Evolutionary conservation across 2,797 vertebrate genomes (phyloP).

Genomic region (Etheostoma nigrum): DNA sequence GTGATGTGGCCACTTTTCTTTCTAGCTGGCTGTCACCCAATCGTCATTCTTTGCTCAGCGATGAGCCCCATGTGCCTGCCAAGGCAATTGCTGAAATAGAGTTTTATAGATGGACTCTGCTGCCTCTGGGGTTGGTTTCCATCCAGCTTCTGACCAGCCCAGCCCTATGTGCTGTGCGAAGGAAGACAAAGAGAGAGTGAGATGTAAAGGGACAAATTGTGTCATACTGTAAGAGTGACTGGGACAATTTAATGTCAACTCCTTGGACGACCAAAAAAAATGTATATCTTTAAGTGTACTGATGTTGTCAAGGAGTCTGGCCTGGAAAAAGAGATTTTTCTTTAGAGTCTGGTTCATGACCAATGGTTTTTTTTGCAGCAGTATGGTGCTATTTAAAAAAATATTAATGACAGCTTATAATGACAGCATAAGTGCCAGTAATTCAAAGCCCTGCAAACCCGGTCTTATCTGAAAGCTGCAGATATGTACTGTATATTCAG

Average conservation of each 20-base stretch:
- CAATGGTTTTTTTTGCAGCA: background rate
- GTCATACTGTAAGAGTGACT: constrained; percentile 7
- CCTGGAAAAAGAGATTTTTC: background rate
- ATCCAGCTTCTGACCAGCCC: constrained; percentile 23
- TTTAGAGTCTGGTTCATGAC: background rate
- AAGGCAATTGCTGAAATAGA: constrained; percentile 67
- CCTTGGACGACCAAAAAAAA: constrained; percentile 21
- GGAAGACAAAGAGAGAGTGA: constrained; percentile 12
- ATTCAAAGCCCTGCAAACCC: constrained; percentile 27
- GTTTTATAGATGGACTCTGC: constrained; percentile 68
- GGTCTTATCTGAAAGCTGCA: constrained; percentile 49
- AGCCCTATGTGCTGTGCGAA: constrained; percentile 4
- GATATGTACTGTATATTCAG: constrained; percentile 42
- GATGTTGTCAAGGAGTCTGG: constrained; percentile 20
- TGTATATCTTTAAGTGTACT: background rate
- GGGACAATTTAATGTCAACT: constrained; percentile 27
- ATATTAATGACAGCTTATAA: background rate
- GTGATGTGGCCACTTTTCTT: constrained; percentile 46
- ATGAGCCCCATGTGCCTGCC: constrained; percentile 70
- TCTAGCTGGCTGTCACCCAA: constrained; percentile 49
- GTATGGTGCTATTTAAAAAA: background rate
- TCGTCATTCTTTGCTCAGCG: constrained; percentile 58
- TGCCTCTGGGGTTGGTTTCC: constrained; percentile 32
- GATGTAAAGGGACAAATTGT: background rate
- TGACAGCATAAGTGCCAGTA: background rate